Evolutionary conservation across 92 coral and sea anemone species (phyloP).

Genomic region (Virgularia gustaviana): DNA sequence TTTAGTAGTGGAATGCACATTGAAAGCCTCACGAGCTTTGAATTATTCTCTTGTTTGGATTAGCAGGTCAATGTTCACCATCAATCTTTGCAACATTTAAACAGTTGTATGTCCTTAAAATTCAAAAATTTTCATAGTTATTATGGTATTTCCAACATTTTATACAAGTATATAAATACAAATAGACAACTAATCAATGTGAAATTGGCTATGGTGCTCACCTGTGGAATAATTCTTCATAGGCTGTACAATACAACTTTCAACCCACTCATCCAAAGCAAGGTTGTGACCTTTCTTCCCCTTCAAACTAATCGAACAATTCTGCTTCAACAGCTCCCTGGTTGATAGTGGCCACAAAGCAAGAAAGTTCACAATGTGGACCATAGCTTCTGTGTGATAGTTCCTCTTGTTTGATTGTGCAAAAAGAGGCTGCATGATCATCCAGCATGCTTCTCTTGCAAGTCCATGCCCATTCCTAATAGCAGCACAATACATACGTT

Average conservation of each 20-base stretch:
- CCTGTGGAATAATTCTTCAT: constrained; percentile 47
- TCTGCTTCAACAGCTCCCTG: constrained; percentile 20
- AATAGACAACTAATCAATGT: too few relatives aligned
- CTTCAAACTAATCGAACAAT: constrained; percentile 34
- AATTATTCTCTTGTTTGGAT: constrained; percentile 16
- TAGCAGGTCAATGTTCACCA: constrained; percentile 28
- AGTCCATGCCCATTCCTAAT: constrained; percentile 45
- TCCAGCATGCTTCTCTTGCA: constrained; percentile 49
- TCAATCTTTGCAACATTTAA: constrained; percentile 29
- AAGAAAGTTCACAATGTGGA: constrained; percentile 49
- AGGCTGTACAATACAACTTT: constrained; percentile 47
- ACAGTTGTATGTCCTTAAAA: constrained; percentile 46
- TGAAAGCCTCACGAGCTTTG: constrained; percentile 35
- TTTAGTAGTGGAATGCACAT: constrained; percentile 38
- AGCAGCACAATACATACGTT: constrained; percentile 14
- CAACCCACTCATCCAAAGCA: constrained; percentile 58
- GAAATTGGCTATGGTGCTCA: too few relatives aligned
- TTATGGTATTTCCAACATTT: neutral
- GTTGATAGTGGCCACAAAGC: constrained; percentile 51
- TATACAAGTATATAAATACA: too few relatives aligned
- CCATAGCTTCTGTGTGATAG: constrained; percentile 56
- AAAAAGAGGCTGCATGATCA: constrained; percentile 49
- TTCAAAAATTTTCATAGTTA: too few relatives aligned
- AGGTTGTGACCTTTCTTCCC: constrained; percentile 52
- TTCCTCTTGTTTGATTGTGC: constrained; percentile 39